Evolutionary conservation across 2,888 invertebrate species (phyloP).

Genomic region (Drosophila nr. perissopoda): DNA sequence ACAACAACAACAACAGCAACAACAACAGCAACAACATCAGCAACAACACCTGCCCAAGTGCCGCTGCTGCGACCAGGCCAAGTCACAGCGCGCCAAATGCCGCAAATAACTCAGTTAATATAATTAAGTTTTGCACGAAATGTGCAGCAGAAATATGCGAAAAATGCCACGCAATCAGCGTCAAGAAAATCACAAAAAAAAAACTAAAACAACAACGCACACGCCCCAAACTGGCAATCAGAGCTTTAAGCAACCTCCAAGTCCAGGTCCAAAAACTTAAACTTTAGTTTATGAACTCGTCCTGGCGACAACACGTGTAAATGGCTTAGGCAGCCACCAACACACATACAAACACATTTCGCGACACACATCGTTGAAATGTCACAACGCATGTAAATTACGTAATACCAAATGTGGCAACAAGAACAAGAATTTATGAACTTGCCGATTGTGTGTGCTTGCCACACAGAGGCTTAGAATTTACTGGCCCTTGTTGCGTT

Average conservation of each 20-base stretch:
- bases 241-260: conserved; percentile 21
- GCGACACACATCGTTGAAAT: conserved; percentile 28
- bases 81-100: conserved; percentile 74
- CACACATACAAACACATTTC: background rate
- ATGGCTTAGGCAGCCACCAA: conserved; percentile 19
- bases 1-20: conserved; percentile 26
- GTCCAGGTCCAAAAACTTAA: conserved; percentile 38
- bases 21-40: conserved; percentile 31
- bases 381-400: conserved; percentile 64
- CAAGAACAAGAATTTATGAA: conserved; percentile 52
- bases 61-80: conserved; percentile 31
- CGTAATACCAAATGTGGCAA: conserved; percentile 53
- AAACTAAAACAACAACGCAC: conserved; percentile 33
- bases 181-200: conserved; percentile 32
- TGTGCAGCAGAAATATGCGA: conserved; percentile 76
- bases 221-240: conserved; percentile 34
- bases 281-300: conserved; percentile 70
- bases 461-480: conserved; percentile 16
- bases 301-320: conserved; percentile 57
- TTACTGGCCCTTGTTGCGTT: background rate
- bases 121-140: conserved; percentile 81
- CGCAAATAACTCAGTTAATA: conserved; percentile 80
- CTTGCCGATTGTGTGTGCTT: conserved; percentile 25
- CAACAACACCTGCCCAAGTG: conserved; percentile 57
- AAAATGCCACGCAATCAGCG: conserved; percentile 78